A percentile compares a stretch with the other conserved stretches of the same genome.
Conservation (phyloP, 2,113 vertebrate species). For the Melanotaenia duboulayi region DNA sequence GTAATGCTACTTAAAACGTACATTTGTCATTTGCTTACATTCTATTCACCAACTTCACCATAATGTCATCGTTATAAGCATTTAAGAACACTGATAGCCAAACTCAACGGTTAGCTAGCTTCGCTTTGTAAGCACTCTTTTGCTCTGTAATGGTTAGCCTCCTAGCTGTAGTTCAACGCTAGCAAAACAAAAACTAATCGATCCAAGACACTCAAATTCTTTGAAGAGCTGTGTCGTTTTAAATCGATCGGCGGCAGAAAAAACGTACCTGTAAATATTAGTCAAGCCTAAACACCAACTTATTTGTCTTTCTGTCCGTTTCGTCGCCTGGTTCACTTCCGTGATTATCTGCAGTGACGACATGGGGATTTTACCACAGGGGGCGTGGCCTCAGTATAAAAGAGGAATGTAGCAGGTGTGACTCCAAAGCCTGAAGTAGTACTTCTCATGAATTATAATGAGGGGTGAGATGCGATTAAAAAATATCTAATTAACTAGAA, state of each 20-base stretch:
- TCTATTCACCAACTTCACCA: neutral
- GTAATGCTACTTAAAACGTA: neutral
- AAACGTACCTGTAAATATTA: slow-evolving; percentile 26
- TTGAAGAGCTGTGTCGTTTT: fast-evolving
- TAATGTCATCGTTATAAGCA: fast-evolving
- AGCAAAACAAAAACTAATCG: slow-evolving; percentile 16
- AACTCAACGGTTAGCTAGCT: neutral
- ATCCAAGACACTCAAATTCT: neutral
- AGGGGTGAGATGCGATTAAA: no score
- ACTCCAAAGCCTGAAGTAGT: no score
- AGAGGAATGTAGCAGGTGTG: slow-evolving; percentile 6
- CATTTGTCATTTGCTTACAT: neutral
- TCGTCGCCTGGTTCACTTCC: slow-evolving; percentile 68
- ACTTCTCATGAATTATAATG: no score
- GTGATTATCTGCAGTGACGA: slow-evolving; percentile 53
- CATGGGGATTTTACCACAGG: slow-evolving; percentile 8
- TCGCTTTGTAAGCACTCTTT: slow-evolving; percentile 42
- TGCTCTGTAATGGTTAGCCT: slow-evolving; percentile 23
- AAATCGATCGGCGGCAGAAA: fast-evolving
- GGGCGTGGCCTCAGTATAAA: slow-evolving; percentile 32
- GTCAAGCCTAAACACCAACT: slow-evolving; percentile 29
- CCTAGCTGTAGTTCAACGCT: slow-evolving; percentile 20
- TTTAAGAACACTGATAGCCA: neutral
- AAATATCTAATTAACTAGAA: no score
- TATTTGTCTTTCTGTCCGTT: slow-evolving; percentile 50